phyloP scores from a whole-genome alignment of 2,113 vertebrate genomes.

The Malurus elegans region DNA sequence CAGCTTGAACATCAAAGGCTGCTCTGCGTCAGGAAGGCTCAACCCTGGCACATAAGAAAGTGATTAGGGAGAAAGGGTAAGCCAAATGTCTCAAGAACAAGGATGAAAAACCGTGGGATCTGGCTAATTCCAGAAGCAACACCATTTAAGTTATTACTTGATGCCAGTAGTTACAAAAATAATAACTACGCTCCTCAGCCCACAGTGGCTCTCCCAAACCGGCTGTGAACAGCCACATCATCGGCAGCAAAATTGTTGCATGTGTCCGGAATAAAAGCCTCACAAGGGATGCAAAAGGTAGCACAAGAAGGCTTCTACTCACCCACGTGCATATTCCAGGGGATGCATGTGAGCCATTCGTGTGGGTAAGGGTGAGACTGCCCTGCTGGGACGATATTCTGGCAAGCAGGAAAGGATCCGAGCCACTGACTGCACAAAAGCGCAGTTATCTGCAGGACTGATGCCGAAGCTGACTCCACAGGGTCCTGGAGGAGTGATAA shows the following conservation, averaged over 20 bases:
- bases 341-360: background rate
- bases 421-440: background rate
- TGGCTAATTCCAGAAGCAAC: background rate
- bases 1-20: background rate
- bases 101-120: background rate
- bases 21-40: background rate
- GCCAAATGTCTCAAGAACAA: background rate
- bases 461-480: background rate
- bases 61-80: background rate
- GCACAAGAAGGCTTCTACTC: background rate
- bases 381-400: background rate
- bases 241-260: background rate
- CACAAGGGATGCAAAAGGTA: background rate
- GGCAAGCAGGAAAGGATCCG: background rate
- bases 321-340: background rate
- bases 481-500: background rate
- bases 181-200: background rate
- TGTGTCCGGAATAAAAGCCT: background rate
- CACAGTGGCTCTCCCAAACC: background rate
- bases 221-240: background rate
- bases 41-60: background rate
- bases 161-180: background rate
- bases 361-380: background rate
- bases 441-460: background rate
- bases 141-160: background rate